These are phyloP conservation scores for Philypnodon macrostomus DNA, from an alignment of 2,797 vertebrate genomes.

Conservation along the genomic window DNA sequence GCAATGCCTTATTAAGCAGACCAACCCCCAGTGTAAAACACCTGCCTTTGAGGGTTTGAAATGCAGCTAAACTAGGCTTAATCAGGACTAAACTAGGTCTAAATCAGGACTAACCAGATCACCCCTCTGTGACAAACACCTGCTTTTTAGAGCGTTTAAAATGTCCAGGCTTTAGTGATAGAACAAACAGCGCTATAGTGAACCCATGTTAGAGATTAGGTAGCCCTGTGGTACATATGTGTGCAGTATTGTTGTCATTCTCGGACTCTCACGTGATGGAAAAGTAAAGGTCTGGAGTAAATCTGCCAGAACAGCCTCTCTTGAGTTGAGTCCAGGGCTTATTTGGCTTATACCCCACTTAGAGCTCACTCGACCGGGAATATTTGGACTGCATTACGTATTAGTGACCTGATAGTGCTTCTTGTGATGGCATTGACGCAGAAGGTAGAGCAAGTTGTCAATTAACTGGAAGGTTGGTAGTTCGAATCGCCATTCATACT, in stretches of 20 bases:
- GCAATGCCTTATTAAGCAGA: not conserved
- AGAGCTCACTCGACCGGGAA: constrained; percentile 18
- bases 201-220: constrained; percentile 1
- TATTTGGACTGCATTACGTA: not conserved
- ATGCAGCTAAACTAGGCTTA: too few species aligned
- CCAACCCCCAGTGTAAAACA: constrained; percentile 4
- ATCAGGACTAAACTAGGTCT: too few species aligned
- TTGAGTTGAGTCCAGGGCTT: constrained; percentile 27
- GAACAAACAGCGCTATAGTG: not conserved
- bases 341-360: constrained; percentile 31
- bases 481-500: too few species aligned
- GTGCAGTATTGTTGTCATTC: not conserved
- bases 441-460: too few species aligned
- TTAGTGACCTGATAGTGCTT: not conserved
- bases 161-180: constrained; percentile 2
- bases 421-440: too few species aligned
- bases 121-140: constrained; percentile 7
- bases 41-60: constrained; percentile 6
- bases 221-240: not conserved
- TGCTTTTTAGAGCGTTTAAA: constrained; percentile 5
- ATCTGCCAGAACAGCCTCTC: constrained; percentile 22
- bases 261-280: not conserved
- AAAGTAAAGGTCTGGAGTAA: constrained; percentile 10
- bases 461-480: too few species aligned
- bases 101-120: too few species aligned